Evolutionary conservation across 2,113 vertebrate genomes (phyloP), one percentile per base, ranked within the genome.

Genomic region (Oxyura jamaicensis): DNA sequence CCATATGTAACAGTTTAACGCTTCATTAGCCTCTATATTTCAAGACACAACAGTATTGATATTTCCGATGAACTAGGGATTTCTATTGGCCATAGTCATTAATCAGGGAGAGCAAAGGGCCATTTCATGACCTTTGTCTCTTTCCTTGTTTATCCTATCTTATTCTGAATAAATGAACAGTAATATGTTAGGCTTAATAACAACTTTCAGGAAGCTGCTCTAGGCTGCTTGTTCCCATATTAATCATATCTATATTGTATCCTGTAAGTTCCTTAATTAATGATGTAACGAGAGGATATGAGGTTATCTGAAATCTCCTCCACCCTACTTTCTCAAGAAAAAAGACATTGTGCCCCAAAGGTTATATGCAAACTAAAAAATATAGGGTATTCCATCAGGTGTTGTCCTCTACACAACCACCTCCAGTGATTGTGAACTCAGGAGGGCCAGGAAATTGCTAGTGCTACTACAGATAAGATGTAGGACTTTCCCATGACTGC

Each of bases 21-120:
- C 17, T 66, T 90, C 42, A 44, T 60, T 84, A 80, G 42, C 8
- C 33, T 86, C 48, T 74, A 12, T 83, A 59, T 93, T 83, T 87
- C 67, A 56, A 39, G 39, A 71, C 56, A 78, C 0, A 11, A 21
- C 13, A 83, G 55, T 68, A 91, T 55, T 74, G 76, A 55, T 92
- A 74, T 85, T 85, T 71, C 63, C 52, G 66, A 52, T 65, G 56
- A 94, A 73, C 28, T 28, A 35, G 50, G 62, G 52, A 58, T 13
- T 53, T 90, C 55, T 82, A 66, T 58, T 84, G 22, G n/a, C 31
- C 83, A 75, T 41, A 87, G 58, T 88, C 52, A 94, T 92, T 92
- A 92, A 92, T 80, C 60, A 89, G 56, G 31, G 36, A 81, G 86
- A 84, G 21, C 83, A 97, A 96, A 95, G 74, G 77, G 42, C 63